These are phyloP conservation scores for Coregonus ussuriensis DNA, from an alignment of 2,797 vertebrate species.

Conservation along the genomic window DNA sequence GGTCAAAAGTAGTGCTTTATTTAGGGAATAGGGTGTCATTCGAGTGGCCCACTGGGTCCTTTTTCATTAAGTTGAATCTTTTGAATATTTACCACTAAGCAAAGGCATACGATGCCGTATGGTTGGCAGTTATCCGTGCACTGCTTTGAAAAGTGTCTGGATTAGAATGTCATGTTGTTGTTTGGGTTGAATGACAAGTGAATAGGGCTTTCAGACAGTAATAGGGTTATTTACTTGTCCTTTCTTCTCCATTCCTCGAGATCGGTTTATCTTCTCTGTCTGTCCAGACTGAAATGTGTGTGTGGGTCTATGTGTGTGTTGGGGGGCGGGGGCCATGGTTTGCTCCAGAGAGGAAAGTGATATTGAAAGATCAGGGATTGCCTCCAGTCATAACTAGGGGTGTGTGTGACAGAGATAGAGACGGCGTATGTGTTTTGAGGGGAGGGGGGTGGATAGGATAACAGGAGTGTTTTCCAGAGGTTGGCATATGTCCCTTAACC, in stretches of 20 bases:
- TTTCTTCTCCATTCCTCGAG: constrained; percentile 51
- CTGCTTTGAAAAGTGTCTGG: constrained; percentile 53
- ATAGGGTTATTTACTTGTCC: constrained; percentile 66
- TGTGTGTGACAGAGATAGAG: neutral
- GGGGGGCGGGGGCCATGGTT: too few species aligned
- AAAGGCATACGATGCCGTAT: constrained; percentile 12
- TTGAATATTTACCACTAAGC: neutral
- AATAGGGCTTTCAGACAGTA: constrained; percentile 61
- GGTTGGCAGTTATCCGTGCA: constrained; percentile 36
- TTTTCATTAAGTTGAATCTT: too few species aligned
- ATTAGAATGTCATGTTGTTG: constrained; percentile 64
- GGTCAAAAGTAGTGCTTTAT: neutral
- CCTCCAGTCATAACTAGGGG: constrained; percentile 11
- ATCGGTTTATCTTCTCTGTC: constrained; percentile 65
- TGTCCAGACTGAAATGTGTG: constrained; percentile 44
- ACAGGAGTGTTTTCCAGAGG: neutral
- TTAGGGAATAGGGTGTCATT: constrained; percentile 59
- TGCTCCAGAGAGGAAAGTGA: too few species aligned
- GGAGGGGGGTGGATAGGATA: neutral
- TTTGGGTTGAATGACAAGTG: constrained; percentile 67
- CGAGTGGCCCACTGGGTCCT: constrained; percentile 1
- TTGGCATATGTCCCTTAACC: neutral
- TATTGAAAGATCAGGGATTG: neutral
- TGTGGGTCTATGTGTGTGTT: constrained; percentile 38
- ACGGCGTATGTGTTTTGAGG: constrained; percentile 21